Conservation (phyloP, 2,797 vertebrate genomes). For the Pterois miles region DNA sequence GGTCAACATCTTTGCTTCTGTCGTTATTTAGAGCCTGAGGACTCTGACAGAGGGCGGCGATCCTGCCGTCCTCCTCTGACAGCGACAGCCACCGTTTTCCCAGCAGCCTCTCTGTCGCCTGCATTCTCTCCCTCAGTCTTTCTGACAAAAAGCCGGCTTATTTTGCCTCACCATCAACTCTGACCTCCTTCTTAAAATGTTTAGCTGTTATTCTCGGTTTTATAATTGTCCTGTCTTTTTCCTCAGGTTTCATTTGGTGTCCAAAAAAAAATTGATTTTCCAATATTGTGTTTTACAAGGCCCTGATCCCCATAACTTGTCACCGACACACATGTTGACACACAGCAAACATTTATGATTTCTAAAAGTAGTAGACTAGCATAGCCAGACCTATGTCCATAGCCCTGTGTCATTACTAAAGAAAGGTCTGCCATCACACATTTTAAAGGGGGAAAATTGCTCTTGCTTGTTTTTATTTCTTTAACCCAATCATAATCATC, state of each 20-base stretch:
- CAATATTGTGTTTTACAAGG: not conserved
- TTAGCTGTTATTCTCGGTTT: not conserved
- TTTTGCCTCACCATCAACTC: not conserved
- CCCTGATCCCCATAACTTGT: not conserved
- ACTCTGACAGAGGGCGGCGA: conserved; percentile 45
- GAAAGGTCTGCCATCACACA: not conserved
- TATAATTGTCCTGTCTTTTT: not conserved
- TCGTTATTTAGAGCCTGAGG: conserved; percentile 33
- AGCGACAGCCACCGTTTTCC: conserved; percentile 24
- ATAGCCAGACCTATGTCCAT: not conserved
- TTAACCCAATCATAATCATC: not conserved
- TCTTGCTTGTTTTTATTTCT: not conserved
- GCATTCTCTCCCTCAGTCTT: not conserved
- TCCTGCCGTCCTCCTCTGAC: conserved; percentile 42
- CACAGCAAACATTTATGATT: not conserved
- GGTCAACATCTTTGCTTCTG: conserved; percentile 39
- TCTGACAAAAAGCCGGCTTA: not conserved
- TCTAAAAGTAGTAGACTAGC: not conserved
- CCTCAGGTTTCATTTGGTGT: not conserved
- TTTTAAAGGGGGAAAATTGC: not conserved
- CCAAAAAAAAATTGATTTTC: not conserved
- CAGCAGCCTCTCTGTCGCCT: conserved; percentile 12
- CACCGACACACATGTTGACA: too few relatives aligned
- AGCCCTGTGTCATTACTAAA: not conserved
- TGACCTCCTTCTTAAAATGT: not conserved